phyloP scores from a whole-genome alignment of 2,113 vertebrate species.

The Grantiella picta region DNA sequence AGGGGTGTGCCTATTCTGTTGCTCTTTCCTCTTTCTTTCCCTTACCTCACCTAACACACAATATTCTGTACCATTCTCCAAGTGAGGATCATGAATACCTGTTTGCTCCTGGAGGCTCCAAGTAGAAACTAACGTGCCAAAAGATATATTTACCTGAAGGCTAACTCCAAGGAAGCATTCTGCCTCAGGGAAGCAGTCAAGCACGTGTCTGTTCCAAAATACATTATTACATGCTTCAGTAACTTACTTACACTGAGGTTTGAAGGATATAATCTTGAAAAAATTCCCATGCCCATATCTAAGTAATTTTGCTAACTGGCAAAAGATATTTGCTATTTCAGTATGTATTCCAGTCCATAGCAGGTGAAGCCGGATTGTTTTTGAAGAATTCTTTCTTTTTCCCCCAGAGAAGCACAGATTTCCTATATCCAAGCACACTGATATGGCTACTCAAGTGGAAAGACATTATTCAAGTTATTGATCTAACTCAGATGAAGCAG shows the following conservation, averaged over 20 bases:
- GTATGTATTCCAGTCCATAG: not conserved
- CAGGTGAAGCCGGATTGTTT: not conserved
- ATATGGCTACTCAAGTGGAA: not conserved
- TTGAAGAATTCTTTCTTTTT: not conserved
- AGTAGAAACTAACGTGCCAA: not conserved
- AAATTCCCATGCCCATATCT: not conserved
- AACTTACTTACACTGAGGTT: not conserved
- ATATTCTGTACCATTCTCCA: not conserved
- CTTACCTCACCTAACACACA: not conserved
- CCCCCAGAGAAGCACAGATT: not conserved
- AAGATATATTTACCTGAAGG: not conserved
- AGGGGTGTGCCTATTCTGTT: not conserved
- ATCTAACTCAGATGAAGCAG: not conserved
- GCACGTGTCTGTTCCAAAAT: not conserved
- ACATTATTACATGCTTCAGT: not conserved
- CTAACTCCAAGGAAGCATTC: not conserved
- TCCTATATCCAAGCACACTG: not conserved
- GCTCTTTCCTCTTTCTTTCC: not conserved
- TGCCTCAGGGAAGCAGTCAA: not conserved
- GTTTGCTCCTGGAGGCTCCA: not conserved
- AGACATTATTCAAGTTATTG: not conserved
- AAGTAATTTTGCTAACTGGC: not conserved
- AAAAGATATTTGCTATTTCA: not conserved
- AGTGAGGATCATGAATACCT: accelerated
- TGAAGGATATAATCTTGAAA: not conserved